phyloP scores from a whole-genome alignment of 2,888 invertebrate genomes.

The Thereva unica region DNA sequence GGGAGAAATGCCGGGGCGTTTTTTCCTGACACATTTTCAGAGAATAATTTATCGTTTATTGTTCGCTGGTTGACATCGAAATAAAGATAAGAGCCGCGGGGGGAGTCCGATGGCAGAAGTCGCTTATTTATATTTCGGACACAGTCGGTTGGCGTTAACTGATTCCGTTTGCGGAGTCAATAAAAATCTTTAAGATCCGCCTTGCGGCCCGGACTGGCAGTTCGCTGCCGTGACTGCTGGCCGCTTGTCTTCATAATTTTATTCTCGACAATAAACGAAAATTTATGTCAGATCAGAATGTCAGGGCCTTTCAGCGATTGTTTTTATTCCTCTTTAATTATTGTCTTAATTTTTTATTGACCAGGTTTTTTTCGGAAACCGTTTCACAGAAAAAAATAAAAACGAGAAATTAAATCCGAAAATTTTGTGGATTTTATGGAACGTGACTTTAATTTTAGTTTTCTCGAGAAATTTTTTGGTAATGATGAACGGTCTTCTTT shows the following conservation, averaged over 20 bases:
- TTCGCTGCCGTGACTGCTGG: background rate
- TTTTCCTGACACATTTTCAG: constrained; percentile 27
- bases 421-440: too few relatives aligned
- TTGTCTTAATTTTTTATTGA: too few relatives aligned
- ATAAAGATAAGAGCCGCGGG: constrained; percentile 45
- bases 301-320: constrained; percentile 27
- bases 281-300: constrained; percentile 32
- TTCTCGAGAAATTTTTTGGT: too few relatives aligned
- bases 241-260: constrained; percentile 27
- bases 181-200: constrained; percentile 16
- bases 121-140: constrained; percentile 27
- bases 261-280: constrained; percentile 28
- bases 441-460: too few relatives aligned
- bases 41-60: constrained; percentile 50
- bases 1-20: constrained; percentile 26
- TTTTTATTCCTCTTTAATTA: background rate
- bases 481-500: too few relatives aligned
- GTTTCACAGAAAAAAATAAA: too few relatives aligned
- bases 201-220: background rate
- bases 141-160: constrained; percentile 28
- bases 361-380: too few relatives aligned
- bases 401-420: too few relatives aligned
- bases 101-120: constrained; percentile 13
- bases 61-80: constrained; percentile 49
- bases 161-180: constrained; percentile 27